These are phyloP conservation scores for Ursus arctos DNA, from an alignment of 2,113 vertebrate genomes.

Conservation along the genomic window DNA sequence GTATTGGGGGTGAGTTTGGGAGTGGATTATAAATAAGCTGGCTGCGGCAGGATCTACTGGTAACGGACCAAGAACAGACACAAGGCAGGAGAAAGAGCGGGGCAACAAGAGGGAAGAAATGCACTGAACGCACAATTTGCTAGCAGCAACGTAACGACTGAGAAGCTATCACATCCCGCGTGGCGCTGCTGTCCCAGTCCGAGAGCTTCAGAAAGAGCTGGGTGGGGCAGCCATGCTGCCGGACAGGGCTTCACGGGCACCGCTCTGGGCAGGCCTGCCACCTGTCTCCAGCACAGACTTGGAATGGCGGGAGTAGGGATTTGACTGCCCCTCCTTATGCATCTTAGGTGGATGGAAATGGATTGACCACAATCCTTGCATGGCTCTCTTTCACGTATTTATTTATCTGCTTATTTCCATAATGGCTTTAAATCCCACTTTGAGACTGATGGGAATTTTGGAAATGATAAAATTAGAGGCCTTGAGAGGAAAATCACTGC, in stretches of 20 bases:
- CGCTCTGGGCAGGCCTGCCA: too few species aligned
- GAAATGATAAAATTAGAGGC: conserved; percentile 36
- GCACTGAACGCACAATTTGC: not conserved
- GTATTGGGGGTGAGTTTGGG: not conserved
- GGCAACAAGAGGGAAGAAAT: not conserved
- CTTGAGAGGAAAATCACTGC: not conserved
- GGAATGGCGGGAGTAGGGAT: not conserved
- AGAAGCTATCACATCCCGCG: not conserved
- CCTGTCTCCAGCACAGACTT: not conserved
- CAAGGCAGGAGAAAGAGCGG: not conserved
- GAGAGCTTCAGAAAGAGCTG: not conserved
- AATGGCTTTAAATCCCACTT: not conserved
- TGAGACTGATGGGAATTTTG: not conserved
- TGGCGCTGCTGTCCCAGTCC: not conserved
- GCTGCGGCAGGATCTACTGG: not conserved
- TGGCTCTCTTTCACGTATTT: not conserved
- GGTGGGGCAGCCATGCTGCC: fast-evolving
- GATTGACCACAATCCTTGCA: not conserved
- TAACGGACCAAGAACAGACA: not conserved
- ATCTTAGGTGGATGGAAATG: not conserved
- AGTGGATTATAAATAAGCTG: not conserved
- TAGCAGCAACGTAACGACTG: fast-evolving
- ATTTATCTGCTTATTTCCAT: conserved; percentile 33
- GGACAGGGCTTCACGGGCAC: not conserved
- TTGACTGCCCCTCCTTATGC: not conserved